Base-by-base conservation (phyloP, 1,140 invertebrate genomes). In the Dendrolimus punctatus region DNA sequence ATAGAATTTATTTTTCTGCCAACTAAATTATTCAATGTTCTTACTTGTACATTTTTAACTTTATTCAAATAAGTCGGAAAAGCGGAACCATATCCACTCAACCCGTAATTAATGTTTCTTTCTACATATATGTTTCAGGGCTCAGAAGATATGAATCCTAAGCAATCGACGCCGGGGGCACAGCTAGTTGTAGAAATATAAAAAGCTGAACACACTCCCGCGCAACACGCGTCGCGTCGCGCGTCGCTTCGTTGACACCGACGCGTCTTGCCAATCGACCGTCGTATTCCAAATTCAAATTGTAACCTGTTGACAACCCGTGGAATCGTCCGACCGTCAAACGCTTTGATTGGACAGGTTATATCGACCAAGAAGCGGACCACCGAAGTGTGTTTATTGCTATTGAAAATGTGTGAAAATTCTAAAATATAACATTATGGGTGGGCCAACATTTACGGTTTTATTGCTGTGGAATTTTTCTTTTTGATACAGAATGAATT, bases 221-320 rank as follows among this genome's bases (percentile, higher is more conserved):
- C 8, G n/a, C 8, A 39, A 36, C 40, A 38, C 39, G 39, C 40
- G 37, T 38, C 49, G 45, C 39, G 38, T 48, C 51, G 46, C 55
- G 58, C 62, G 70, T 60, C 73, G 75, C 73, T 63, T 68, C 76
- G 75, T 76, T 75, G 73, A 72, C 50, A 36, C 0, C 73, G 55
- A 44, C 46, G 52, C 58, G 48, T 58, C 60, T 53, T 48, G 48
- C 58, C 53, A 62, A 66, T 62, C 46, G 57, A 37, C 50, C 59
- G 57, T 65, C 51, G 46, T 51, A 58, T 60, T 43, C 54, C 49
- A 45, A 56, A 56, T 58, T 49, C 36, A 46, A 49, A 54, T 55
- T 42, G 58, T 40, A 46, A 45, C 40, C 42, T 55, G 8, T 46
- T 49, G 55, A 50, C 57, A 57, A 47, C 39, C 40, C 44, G 36